A percentile compares a stretch with the other conserved stretches of the same genome.
Conservation (phyloP, 2,888 invertebrate genomes). For the Carabus problematicus region DNA sequence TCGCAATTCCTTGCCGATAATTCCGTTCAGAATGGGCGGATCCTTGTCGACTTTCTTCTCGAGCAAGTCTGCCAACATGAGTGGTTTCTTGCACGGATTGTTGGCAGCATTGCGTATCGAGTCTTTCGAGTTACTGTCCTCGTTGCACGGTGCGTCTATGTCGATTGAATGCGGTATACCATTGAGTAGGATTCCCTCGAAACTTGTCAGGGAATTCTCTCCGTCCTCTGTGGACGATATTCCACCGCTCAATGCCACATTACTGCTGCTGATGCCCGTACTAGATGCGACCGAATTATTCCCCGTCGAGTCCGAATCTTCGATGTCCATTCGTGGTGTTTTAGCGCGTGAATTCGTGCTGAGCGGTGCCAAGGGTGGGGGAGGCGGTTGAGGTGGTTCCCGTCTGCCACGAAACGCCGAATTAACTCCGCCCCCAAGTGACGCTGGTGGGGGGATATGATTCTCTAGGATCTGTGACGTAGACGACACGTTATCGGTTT, state of each 20-base stretch:
- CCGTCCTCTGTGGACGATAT: constrained; percentile 63
- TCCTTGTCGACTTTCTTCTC: constrained; percentile 77
- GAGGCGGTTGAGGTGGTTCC: constrained; percentile 60
- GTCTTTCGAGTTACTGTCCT: constrained; percentile 65
- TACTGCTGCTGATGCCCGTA: constrained; percentile 61
- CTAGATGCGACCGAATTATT: constrained; percentile 68
- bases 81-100: constrained; percentile 65
- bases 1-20: constrained; percentile 64
- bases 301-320: constrained; percentile 60
- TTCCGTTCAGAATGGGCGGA: constrained; percentile 65
- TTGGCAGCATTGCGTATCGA: constrained; percentile 51
- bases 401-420: constrained; percentile 55
- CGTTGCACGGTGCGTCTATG: constrained; percentile 63
- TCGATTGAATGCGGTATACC: constrained; percentile 63
- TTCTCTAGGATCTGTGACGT: constrained; percentile 50
- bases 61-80: constrained; percentile 82
- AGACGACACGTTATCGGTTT: constrained; percentile 57
- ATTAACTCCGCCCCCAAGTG: constrained; percentile 46
- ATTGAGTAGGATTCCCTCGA: constrained; percentile 68
- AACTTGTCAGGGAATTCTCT: constrained; percentile 69
- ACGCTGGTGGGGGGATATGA: constrained; percentile 32
- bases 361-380: constrained; percentile 61
- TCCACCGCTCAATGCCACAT: constrained; percentile 60
- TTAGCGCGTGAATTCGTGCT: constrained; percentile 51
- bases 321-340: constrained; percentile 54